A percentile compares a stretch with the other conserved stretches of the same genome.
Evolutionary conservation across 2,797 vertebrate species (phyloP).

Genomic region (Lutjanus argentimaculatus): DNA sequence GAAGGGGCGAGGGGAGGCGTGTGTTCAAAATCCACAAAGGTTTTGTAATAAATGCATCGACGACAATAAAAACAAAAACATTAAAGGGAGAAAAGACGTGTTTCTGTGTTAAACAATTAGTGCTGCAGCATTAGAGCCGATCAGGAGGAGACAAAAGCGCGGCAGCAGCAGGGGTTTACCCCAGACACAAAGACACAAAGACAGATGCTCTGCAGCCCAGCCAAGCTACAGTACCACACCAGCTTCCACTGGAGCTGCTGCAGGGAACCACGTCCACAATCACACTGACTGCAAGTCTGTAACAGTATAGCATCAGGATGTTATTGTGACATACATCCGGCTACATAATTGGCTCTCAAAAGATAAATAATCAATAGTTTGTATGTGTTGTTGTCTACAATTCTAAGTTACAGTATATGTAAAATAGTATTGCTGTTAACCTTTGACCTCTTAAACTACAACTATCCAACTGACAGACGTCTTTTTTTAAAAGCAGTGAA

Average conservation of each 20-base stretch:
- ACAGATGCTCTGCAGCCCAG: slow-evolving; percentile 73
- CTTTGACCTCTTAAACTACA: not conserved
- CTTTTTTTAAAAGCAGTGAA: too few relatives aligned
- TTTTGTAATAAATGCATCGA: slow-evolving; percentile 86
- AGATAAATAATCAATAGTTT: not conserved
- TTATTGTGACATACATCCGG: not conserved
- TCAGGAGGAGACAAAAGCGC: slow-evolving; percentile 83
- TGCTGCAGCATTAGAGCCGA: slow-evolving; percentile 86
- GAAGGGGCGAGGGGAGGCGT: slow-evolving; percentile 65
- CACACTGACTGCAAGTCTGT: slow-evolving; percentile 36
- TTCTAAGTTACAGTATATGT: not conserved
- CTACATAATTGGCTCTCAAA: not conserved
- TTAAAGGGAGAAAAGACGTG: slow-evolving; percentile 87
- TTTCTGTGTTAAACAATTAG: slow-evolving; percentile 90
- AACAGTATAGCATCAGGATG: not conserved
- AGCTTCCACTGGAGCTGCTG: slow-evolving; percentile 59
- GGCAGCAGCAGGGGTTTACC: slow-evolving; percentile 83
- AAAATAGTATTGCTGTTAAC: too few relatives aligned
- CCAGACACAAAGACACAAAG: slow-evolving; percentile 85
- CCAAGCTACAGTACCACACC: slow-evolving; percentile 71
- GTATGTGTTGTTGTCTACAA: not conserved
- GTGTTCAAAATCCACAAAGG: slow-evolving; percentile 85
- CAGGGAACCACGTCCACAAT: slow-evolving; percentile 39
- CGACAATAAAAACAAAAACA: slow-evolving; percentile 88
- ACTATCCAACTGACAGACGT: too few relatives aligned